phyloP scores from a whole-genome alignment of 2,888 invertebrate genomes.

The Latrodectus elegans region DNA sequence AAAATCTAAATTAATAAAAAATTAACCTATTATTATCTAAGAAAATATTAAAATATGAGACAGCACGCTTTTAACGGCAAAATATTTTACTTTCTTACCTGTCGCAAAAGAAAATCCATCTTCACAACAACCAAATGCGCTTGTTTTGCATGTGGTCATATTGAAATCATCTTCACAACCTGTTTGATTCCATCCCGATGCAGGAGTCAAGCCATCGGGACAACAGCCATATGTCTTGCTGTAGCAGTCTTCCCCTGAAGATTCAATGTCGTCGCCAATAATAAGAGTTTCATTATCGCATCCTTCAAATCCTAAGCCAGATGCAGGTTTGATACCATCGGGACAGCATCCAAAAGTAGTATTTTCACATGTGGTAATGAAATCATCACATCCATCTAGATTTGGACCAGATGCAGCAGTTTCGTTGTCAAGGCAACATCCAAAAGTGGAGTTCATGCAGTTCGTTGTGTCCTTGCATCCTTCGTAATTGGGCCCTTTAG shows the following conservation, averaged over 20 bases:
- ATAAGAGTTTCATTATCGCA: conserved; percentile 69
- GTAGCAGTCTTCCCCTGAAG: conserved; percentile 39
- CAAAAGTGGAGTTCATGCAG: conserved; percentile 73
- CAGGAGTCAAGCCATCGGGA: conserved; percentile 86
- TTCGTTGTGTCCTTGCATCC: conserved; percentile 46
- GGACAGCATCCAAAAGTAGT: conserved; percentile 84
- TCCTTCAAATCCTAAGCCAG: conserved; percentile 71
- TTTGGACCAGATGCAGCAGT: conserved; percentile 83
- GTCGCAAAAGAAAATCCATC: conserved; percentile 80
- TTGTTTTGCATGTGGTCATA: conserved; percentile 69
- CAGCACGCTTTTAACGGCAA: not conserved
- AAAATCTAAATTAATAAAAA: no score
- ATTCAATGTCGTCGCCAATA: conserved; percentile 44
- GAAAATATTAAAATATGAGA: no score
- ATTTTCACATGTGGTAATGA: conserved; percentile 64
- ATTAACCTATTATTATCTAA: no score
- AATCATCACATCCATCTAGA: conserved; percentile 31
- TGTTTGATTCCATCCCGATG: conserved; percentile 79
- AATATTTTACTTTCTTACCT: conserved; percentile 51
- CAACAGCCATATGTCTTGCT: conserved; percentile 83
- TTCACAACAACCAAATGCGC: conserved; percentile 84
- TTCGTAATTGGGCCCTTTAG: conserved; percentile 56
- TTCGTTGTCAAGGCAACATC: conserved; percentile 81
- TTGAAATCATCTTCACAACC: conserved; percentile 48
- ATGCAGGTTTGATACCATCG: conserved; percentile 80